phyloP scores from a whole-genome alignment of 1,140 invertebrate genomes.

The Bombus vancouverensis region DNA sequence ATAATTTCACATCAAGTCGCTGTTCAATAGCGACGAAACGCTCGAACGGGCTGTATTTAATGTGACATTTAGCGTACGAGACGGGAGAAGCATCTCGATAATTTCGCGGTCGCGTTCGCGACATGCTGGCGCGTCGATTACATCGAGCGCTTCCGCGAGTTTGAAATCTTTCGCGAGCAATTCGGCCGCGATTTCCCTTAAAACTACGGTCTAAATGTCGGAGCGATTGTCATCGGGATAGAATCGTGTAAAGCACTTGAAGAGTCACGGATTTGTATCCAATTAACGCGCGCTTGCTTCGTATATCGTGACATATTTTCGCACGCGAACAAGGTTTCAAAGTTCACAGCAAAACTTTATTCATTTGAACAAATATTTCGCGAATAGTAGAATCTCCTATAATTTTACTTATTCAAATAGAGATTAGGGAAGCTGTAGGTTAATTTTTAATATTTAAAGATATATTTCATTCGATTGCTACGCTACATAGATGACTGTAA shows the following conservation, averaged over 20 bases:
- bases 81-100: background rate
- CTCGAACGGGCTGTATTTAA: background rate
- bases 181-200: constrained; percentile 16
- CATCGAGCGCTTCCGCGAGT: background rate
- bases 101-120: background rate
- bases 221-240: constrained; percentile 70
- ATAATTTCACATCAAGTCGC: background rate
- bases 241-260: constrained; percentile 71
- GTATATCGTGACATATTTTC: background rate
- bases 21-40: too few relatives aligned
- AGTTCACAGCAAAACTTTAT: background rate
- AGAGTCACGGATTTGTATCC: constrained; percentile 48
- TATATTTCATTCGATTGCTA: background rate
- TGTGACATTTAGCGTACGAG: background rate
- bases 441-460: background rate
- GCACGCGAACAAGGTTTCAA: background rate
- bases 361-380: background rate
- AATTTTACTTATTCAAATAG: too few relatives aligned
- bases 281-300: background rate
- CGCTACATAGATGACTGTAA: background rate
- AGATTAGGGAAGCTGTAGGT: background rate
- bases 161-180: background rate
- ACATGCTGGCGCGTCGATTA: background rate
- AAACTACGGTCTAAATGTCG: constrained; percentile 43
- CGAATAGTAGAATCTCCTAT: background rate